These are phyloP conservation scores for Trichoplusia ni DNA, from an alignment of 1,140 invertebrate genomes.

Conservation along the genomic window DNA sequence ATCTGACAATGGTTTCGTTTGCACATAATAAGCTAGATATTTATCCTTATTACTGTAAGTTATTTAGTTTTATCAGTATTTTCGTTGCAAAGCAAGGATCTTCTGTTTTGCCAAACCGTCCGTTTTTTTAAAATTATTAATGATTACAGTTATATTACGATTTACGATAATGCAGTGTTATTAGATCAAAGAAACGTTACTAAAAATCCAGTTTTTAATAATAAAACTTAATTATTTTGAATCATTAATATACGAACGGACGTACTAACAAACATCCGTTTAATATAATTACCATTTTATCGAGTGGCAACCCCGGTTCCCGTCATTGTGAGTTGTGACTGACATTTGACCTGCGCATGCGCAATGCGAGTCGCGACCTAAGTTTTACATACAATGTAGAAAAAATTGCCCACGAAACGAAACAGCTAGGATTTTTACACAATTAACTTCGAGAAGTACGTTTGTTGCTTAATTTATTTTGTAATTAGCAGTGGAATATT, in stretches of 20 bases:
- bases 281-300: neutral
- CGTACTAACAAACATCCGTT: neutral
- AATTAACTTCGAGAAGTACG: conserved; percentile 4
- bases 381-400: conserved; percentile 69
- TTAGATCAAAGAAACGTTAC: too few relatives aligned
- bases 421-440: conserved; percentile 17
- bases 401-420: conserved; percentile 44
- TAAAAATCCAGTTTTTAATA: too few relatives aligned
- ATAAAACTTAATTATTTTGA: neutral
- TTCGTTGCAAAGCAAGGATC: too few relatives aligned
- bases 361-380: conserved; percentile 70
- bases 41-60: too few relatives aligned
- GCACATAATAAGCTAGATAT: too few relatives aligned
- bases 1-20: too few relatives aligned
- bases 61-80: too few relatives aligned
- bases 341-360: conserved; percentile 73
- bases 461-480: neutral
- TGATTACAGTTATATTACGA: too few relatives aligned
- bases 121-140: too few relatives aligned
- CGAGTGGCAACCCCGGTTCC: conserved; percentile 39
- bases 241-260: neutral
- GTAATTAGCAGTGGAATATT: neutral
- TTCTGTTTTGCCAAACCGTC: too few relatives aligned
- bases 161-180: too few relatives aligned
- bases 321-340: conserved; percentile 64